Evolutionary conservation across 2,888 invertebrate genomes (phyloP).

Genomic region (Melikaiella ostensackeni): DNA sequence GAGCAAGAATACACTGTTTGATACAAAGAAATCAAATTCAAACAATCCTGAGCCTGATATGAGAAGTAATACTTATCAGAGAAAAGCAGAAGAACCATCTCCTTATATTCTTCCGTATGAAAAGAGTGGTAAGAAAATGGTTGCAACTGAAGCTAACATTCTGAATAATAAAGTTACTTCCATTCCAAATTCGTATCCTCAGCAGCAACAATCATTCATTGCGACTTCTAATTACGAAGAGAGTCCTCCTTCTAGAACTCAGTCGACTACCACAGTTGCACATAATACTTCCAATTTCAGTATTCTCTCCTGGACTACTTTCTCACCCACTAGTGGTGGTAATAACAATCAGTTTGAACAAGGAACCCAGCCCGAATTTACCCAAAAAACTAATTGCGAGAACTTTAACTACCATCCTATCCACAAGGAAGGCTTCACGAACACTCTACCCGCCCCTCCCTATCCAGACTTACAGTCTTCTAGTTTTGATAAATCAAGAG

Average conservation of each 20-base stretch:
- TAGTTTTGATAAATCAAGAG: conserved; percentile 66
- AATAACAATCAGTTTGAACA: conserved; percentile 59
- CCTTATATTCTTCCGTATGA: conserved; percentile 60
- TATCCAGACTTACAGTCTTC: conserved; percentile 49
- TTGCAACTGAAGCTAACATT: conserved; percentile 52
- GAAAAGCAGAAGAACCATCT: conserved; percentile 62
- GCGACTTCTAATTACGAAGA: conserved; percentile 69
- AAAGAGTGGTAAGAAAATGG: conserved; percentile 59
- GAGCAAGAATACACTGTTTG: conserved; percentile 43
- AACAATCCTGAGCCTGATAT: conserved; percentile 48
- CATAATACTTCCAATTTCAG: conserved; percentile 75
- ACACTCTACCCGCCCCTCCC: conserved; percentile 48
- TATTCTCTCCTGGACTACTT: conserved; percentile 75
- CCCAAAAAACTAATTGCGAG: conserved; percentile 68
- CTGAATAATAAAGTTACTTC: conserved; percentile 56
- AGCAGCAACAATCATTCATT: conserved; percentile 62
- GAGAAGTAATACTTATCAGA: conserved; percentile 59
- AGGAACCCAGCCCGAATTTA: conserved; percentile 42
- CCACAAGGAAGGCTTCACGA: conserved; percentile 63
- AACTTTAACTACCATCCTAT: conserved; percentile 68
- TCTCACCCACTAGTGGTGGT: conserved; percentile 66
- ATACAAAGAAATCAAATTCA: conserved; percentile 45
- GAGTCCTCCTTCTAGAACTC: conserved; percentile 60
- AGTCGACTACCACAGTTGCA: conserved; percentile 71
- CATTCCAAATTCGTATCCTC: conserved; percentile 58